Conservation (phyloP, 2,113 vertebrate genomes). For the Gyps fulvus region DNA sequence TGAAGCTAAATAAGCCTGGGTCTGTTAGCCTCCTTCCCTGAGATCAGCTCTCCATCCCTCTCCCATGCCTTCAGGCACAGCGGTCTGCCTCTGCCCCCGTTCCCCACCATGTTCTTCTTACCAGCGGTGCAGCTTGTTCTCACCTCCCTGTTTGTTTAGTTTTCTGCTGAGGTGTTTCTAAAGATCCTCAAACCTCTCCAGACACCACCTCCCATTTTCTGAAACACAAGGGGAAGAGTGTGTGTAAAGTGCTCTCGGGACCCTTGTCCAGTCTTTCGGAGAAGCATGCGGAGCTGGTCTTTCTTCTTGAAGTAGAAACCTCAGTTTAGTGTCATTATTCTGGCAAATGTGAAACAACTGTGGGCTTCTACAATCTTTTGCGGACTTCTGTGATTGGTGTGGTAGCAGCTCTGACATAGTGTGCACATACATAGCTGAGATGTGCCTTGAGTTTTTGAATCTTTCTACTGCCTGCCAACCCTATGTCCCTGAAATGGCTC, state of each 20-base stretch:
- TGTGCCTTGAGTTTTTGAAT: not conserved
- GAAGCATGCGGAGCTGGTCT: not conserved
- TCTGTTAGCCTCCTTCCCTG: no score
- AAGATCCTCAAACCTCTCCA: not conserved
- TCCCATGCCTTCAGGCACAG: not conserved
- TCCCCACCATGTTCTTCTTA: not conserved
- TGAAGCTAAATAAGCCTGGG: not conserved
- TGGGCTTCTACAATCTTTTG: fast-evolving
- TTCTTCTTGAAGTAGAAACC: not conserved
- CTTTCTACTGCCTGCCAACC: not conserved
- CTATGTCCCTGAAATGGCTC: not conserved
- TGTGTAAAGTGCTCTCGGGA: not conserved
- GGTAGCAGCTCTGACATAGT: not conserved
- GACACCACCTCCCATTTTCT: not conserved
- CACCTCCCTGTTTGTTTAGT: not conserved
- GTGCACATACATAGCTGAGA: not conserved
- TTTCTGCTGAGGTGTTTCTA: not conserved
- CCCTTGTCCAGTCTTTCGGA: not conserved
- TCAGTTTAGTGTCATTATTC: not conserved
- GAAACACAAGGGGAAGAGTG: fast-evolving
- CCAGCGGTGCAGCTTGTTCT: not conserved
- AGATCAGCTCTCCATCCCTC: not conserved
- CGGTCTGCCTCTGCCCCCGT: not conserved
- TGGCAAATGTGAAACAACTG: not conserved
- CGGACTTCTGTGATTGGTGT: not conserved